phyloP scores from a whole-genome alignment of 1,140 invertebrate species.

The Anoplophora glabripennis region DNA sequence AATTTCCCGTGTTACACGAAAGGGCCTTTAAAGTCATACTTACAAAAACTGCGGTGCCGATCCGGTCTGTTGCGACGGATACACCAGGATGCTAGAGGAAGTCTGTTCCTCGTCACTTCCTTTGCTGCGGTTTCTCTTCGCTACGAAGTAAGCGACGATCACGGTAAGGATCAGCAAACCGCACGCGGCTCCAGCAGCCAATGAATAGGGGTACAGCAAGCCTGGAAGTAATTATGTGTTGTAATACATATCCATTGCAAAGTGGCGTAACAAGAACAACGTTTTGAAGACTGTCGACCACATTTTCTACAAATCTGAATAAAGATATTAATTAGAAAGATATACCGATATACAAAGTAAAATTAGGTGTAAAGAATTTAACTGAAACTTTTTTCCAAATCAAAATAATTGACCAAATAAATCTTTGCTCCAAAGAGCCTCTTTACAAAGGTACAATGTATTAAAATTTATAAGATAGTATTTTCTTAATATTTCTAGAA shows the following conservation, averaged over 20 bases:
- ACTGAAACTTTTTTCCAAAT: too few relatives aligned
- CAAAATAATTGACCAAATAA: too few relatives aligned
- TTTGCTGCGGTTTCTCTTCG: slow-evolving; percentile 33
- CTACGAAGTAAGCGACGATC: slow-evolving; percentile 21
- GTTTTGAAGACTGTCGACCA: too few relatives aligned
- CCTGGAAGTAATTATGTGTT: slow-evolving; percentile 29
- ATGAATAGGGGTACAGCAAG: slow-evolving; percentile 30
- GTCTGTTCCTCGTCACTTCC: slow-evolving; percentile 32
- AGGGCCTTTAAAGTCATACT: slow-evolving; percentile 16
- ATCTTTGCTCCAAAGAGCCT: too few relatives aligned
- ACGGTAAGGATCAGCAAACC: slow-evolving; percentile 31
- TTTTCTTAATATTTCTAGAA: too few relatives aligned
- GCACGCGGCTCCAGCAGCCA: slow-evolving; percentile 29
- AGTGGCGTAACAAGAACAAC: neutral
- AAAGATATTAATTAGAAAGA: too few relatives aligned
- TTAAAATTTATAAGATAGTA: too few relatives aligned
- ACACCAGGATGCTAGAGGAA: slow-evolving; percentile 41
- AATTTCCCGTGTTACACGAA: too few relatives aligned
- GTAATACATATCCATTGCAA: neutral
- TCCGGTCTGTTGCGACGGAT: slow-evolving; percentile 42
- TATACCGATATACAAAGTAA: too few relatives aligned
- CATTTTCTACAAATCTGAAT: too few relatives aligned
- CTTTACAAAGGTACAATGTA: too few relatives aligned
- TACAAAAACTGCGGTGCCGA: slow-evolving; percentile 44
- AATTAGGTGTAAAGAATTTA: too few relatives aligned